Conservation (phyloP, 2,888 invertebrate genomes). For the Drosophila multiciliata region DNA sequence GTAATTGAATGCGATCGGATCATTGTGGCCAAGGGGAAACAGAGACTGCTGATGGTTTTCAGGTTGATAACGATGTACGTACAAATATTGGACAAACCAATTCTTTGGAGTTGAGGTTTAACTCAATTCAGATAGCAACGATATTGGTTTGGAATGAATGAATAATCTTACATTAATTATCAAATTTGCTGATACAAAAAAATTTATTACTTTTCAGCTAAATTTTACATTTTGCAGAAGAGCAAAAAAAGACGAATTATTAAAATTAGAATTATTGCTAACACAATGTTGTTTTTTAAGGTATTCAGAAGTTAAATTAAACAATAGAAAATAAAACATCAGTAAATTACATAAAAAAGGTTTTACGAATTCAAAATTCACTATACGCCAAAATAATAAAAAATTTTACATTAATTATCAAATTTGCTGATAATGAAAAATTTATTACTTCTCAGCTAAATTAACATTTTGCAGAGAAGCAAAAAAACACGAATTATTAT, state of each 20-base stretch:
- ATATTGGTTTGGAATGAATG: background rate
- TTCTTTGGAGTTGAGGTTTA: background rate
- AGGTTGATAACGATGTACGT: slow-evolving; percentile 6
- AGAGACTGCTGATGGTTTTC: slow-evolving; percentile 10
- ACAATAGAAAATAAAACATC: background rate
- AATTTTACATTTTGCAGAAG: background rate
- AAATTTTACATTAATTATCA: background rate
- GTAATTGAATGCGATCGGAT: slow-evolving; percentile 39
- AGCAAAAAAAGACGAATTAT: background rate
- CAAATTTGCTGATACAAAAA: background rate
- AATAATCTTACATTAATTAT: background rate
- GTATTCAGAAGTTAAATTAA: background rate
- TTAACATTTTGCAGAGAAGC: background rate
- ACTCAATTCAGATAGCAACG: background rate
- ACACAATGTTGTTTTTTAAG: background rate
- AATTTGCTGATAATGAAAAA: background rate
- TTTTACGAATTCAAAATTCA: background rate
- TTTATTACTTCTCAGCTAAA: background rate
- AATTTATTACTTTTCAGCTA: background rate
- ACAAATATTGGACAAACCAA: background rate
- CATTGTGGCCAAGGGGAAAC: slow-evolving; percentile 3
- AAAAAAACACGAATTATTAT: background rate
- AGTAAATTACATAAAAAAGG: background rate
- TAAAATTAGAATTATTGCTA: background rate
- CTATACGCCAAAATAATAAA: background rate